Conservation (phyloP, 2,888 invertebrate species). For the Ischnus inquisitorius region DNA sequence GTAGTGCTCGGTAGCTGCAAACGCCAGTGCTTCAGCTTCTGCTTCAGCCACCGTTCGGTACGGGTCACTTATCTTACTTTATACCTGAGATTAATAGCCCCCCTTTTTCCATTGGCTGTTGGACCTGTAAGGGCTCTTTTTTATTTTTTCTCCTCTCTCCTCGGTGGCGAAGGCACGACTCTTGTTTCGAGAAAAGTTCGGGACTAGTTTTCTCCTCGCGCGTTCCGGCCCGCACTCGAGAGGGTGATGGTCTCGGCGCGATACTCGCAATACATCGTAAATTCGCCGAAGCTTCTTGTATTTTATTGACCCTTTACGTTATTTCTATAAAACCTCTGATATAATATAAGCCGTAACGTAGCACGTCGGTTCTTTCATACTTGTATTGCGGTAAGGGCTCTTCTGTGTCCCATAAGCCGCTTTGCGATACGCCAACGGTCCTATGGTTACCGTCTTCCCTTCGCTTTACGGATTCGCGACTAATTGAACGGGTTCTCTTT, state of each 20-base stretch:
- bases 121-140: slow-evolving; percentile 52
- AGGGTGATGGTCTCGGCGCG: slow-evolving; percentile 54
- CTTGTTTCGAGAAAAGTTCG: slow-evolving; percentile 66
- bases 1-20: slow-evolving; percentile 52
- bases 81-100: slow-evolving; percentile 77
- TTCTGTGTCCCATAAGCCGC: neutral
- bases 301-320: slow-evolving; percentile 50
- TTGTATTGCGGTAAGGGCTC: slow-evolving; percentile 19
- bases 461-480: neutral
- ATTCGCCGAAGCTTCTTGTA: slow-evolving; percentile 57
- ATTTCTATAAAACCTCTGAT: slow-evolving; percentile 18
- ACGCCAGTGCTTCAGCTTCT: slow-evolving; percentile 57
- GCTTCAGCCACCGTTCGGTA: slow-evolving; percentile 64
- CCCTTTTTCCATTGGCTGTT: slow-evolving; percentile 64
- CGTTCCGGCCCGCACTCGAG: neutral
- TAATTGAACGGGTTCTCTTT: neutral
- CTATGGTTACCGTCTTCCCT: neutral
- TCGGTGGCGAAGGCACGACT: slow-evolving; percentile 49
- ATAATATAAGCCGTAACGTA: neutral
- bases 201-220: slow-evolving; percentile 44
- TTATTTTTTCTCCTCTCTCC: slow-evolving; percentile 21
- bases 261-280: slow-evolving; percentile 65
- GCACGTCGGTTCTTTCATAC: neutral
- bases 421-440: neutral
- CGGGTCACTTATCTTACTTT: slow-evolving; percentile 80